phyloP scores from a whole-genome alignment of 37 sponge, comb jelly and placozoan species.

The Ephydatia muelleri region DNA sequence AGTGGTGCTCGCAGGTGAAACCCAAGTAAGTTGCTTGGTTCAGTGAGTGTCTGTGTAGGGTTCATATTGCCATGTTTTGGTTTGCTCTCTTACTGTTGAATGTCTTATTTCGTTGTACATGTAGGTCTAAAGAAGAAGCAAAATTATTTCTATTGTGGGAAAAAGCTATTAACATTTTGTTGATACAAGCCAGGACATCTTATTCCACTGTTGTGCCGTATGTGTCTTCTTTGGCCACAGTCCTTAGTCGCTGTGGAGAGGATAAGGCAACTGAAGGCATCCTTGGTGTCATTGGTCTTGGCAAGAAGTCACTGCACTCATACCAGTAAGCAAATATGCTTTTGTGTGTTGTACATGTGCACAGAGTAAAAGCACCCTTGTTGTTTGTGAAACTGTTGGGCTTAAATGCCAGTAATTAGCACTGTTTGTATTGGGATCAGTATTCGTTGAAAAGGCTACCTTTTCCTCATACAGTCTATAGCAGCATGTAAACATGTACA shows the following conservation, averaged over 20 bases:
- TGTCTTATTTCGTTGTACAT: background rate
- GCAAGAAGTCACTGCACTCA: conserved; percentile 73
- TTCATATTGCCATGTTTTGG: background rate
- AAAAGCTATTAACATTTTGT: conserved; percentile 61
- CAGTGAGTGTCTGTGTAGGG: background rate
- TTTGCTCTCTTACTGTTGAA: background rate
- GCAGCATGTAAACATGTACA: background rate
- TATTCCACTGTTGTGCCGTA: conserved; percentile 36
- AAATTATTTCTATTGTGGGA: conserved; percentile 75
- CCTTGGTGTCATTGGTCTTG: conserved; percentile 85
- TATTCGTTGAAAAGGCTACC: background rate
- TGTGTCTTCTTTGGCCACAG: conserved; percentile 45
- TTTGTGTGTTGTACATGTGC: conserved; percentile 3
- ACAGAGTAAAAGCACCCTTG: no score
- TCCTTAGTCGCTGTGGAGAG: conserved; percentile 59
- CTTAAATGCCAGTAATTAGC: background rate
- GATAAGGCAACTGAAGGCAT: conserved; percentile 87
- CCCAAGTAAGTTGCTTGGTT: conserved; percentile 56
- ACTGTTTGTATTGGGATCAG: background rate
- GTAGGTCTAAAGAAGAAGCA: conserved; percentile 45
- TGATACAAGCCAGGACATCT: conserved; percentile 54
- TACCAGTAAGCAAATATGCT: conserved; percentile 49
- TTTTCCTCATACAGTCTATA: no score
- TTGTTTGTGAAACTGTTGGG: no score
- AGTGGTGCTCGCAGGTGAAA: conserved; percentile 67